Percentiles rank a stretch among this genome's conserved stretches.
phyloP scores from a whole-genome alignment of 2,888 invertebrate species.

The Eutolmus rufibarbis region DNA sequence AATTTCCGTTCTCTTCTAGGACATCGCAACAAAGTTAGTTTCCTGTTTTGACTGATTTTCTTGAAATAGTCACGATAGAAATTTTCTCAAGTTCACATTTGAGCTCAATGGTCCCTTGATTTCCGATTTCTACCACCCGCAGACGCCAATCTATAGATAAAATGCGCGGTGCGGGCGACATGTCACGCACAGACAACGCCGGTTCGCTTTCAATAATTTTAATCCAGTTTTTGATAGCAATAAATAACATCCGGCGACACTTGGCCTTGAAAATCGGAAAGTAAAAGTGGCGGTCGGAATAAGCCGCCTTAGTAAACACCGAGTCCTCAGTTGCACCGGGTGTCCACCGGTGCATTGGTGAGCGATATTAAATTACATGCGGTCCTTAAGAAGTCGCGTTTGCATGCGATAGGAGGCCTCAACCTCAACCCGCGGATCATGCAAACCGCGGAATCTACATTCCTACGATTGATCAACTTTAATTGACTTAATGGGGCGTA shows the following conservation, averaged over 20 bases:
- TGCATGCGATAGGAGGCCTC: neutral
- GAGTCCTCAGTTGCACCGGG: neutral
- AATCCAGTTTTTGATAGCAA: conserved; percentile 14
- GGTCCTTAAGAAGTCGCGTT: neutral
- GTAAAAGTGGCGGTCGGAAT: neutral
- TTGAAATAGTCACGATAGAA: neutral
- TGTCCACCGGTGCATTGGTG: neutral
- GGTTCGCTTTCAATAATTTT: neutral
- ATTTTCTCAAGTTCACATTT: neutral
- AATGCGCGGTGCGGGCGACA: neutral
- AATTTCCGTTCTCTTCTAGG: neutral
- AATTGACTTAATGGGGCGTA: neutral
- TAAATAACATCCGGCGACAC: conserved; percentile 8
- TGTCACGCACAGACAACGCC: neutral
- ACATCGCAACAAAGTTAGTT: neutral
- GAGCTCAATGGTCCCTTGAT: neutral
- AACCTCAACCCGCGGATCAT: neutral
- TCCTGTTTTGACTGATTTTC: neutral
- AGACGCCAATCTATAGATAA: neutral
- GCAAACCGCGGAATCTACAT: neutral
- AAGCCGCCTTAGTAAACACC: neutral
- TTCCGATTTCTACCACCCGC: neutral
- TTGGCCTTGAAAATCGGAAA: neutral
- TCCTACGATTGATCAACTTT: neutral
- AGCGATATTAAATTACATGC: neutral